A percentile compares a stretch with the other conserved stretches of the same genome.
Conservation (phyloP, 2,888 invertebrate species). For the Drosophila monieri region DNA sequence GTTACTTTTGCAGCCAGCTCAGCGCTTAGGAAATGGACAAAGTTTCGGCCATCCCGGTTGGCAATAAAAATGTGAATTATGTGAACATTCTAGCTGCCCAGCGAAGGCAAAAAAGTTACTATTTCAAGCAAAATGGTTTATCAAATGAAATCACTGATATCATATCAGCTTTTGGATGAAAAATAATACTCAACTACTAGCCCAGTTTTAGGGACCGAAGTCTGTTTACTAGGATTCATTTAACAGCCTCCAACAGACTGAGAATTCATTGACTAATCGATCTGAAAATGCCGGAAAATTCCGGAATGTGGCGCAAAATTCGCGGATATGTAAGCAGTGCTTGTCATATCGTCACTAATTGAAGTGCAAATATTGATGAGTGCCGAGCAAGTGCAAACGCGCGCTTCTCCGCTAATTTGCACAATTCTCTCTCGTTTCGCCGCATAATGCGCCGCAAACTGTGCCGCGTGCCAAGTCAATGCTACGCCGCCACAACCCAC, state of each 20-base stretch:
- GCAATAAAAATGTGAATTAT: slow-evolving; percentile 77
- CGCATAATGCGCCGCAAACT: slow-evolving; percentile 77
- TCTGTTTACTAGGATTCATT: neutral
- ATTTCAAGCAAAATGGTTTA: neutral
- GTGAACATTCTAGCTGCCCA: slow-evolving; percentile 49
- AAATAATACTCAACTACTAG: neutral
- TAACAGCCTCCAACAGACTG: neutral
- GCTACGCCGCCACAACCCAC: slow-evolving; percentile 47
- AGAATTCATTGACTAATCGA: slow-evolving; percentile 15
- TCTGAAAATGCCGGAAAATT: slow-evolving; percentile 4
- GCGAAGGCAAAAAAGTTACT: slow-evolving; percentile 2
- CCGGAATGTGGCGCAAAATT: slow-evolving; percentile 6
- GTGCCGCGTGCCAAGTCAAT: slow-evolving; percentile 58
- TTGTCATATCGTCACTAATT: slow-evolving; percentile 69
- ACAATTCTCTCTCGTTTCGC: slow-evolving; percentile 72
- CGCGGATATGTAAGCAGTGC: slow-evolving; percentile 36
- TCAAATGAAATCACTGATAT: too few relatives aligned
- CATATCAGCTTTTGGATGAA: neutral
- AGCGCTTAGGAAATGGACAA: slow-evolving; percentile 68
- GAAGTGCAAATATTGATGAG: slow-evolving; percentile 77
- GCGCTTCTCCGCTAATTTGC: slow-evolving; percentile 66
- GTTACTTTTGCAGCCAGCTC: slow-evolving; percentile 54
- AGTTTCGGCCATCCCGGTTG: slow-evolving; percentile 69
- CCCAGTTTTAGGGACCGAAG: neutral
- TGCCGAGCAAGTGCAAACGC: slow-evolving; percentile 67